Evolutionary conservation across 2,113 vertebrate species (phyloP), one percentile per base, ranked within the genome.

Genomic region (Tachuris rubrigastra): DNA sequence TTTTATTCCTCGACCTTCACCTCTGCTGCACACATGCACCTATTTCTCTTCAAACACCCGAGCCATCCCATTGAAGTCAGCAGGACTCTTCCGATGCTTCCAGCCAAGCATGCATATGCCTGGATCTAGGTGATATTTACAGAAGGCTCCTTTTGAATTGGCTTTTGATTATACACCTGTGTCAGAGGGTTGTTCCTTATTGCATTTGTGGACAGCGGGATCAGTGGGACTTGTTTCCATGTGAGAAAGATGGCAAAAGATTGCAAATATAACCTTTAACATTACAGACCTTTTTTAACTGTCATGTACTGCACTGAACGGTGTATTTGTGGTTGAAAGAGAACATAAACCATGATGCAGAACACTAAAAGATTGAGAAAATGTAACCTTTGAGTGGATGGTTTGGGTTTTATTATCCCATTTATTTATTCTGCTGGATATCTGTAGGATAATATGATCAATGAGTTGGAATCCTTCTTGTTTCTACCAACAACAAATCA

Each of bases 401-500:
- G 59, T 95, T 90, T 74, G 78, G n/a, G 50, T 76, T 97, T 87
- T 76, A 60, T 90, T 92, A 63, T 65, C 89, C 69, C 46, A 55
- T 83, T 90, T 96, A 92, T 88, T 92, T 87, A 37, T 95, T 96
- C 87, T 90, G 76, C 85, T 93, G 78, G 89, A 77, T 95, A 85
- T 86, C 85, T 87, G 88, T 95, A 88, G 76, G 65, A 96, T 78
- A 95, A 94, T 53, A 83, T 97, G 95, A 97, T 97, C 97, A 77
- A 89, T 95, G 94, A 84, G 75, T 56, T 90, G 91, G 86, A 92
- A 96, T 97, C 95, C 63, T 86, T 94, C 93, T 90, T 95, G 74
- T 97, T 96, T 93, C 96, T 80, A 89, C 87, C 87, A 89, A 92
- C 96, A 97, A 97, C 97, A 97, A 97, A 98, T 98, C 97, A 98